These are phyloP conservation scores for Acanthosepion pharaonis DNA, from an alignment of 2,888 invertebrate species.

Conservation along the genomic window DNA sequence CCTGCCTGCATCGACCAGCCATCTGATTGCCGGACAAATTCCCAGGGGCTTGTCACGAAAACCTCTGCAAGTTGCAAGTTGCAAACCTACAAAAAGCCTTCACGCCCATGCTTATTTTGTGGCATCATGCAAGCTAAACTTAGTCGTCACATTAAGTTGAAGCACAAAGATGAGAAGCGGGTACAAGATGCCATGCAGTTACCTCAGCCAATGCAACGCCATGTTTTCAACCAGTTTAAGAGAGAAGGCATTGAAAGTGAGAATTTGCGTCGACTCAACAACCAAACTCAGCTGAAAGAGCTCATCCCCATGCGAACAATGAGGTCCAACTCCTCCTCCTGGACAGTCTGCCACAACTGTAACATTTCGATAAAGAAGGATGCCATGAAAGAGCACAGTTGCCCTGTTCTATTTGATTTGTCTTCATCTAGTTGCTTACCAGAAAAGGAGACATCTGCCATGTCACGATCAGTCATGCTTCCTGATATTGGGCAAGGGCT, in stretches of 20 bases:
- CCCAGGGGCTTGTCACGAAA: background rate
- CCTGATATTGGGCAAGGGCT: background rate
- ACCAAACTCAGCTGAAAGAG: background rate
- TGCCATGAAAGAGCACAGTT: slow-evolving; percentile 22
- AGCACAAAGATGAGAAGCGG: slow-evolving; percentile 37
- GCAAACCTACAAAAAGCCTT: background rate
- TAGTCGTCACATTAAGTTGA: slow-evolving; percentile 25
- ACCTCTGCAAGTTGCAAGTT: background rate
- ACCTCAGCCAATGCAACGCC: background rate
- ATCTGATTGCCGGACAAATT: too few species aligned
- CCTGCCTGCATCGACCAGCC: background rate
- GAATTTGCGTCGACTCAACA: background rate
- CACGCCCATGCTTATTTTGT: slow-evolving; percentile 38
- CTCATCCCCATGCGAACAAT: background rate
- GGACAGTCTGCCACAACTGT: background rate
- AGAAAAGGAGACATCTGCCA: background rate
- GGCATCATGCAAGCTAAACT: slow-evolving; percentile 42
- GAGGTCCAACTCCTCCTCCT: background rate
- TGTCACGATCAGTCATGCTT: background rate
- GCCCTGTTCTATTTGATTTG: background rate
- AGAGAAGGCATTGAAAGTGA: slow-evolving; percentile 36
- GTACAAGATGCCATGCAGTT: background rate
- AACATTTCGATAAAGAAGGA: background rate
- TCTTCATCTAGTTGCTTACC: background rate
- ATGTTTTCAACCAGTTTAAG: slow-evolving; percentile 39